A percentile compares a stretch with the other conserved stretches of the same genome.
These are phyloP conservation scores for Nasonia giraulti DNA, from an alignment of 1,140 invertebrate genomes.

Conservation along the genomic window DNA sequence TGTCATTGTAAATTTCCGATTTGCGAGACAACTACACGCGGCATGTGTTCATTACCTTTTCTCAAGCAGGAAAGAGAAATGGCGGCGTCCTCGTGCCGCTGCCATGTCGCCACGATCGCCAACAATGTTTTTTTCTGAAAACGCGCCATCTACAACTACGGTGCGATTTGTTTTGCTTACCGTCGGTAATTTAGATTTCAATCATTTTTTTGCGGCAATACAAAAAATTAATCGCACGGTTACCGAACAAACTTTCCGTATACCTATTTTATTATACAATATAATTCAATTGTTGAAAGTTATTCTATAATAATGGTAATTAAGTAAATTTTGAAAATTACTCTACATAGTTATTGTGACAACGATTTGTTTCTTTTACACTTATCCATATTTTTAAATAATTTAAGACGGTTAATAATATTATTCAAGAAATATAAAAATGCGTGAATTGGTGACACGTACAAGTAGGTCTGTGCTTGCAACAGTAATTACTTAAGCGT, in stretches of 20 bases:
- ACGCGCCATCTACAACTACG: slow-evolving; percentile 22
- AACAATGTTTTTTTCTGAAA: neutral
- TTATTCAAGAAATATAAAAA: too few relatives aligned
- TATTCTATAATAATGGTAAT: too few relatives aligned
- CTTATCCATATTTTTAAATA: too few relatives aligned
- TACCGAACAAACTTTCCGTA: neutral
- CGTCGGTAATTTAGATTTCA: neutral
- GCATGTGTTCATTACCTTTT: slow-evolving; percentile 61
- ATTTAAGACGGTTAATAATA: too few relatives aligned
- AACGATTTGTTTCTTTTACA: too few relatives aligned
- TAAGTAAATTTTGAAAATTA: too few relatives aligned
- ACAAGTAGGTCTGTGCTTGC: too few relatives aligned
- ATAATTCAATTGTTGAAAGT: neutral
- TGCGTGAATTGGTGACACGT: too few relatives aligned
- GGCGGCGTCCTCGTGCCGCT: slow-evolving; percentile 30
- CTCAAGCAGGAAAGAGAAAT: slow-evolving; percentile 59
- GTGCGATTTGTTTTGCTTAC: neutral
- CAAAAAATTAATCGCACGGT: neutral
- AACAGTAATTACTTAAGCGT: too few relatives aligned
- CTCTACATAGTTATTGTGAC: too few relatives aligned
- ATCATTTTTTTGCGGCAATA: neutral
- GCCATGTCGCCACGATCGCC: neutral
- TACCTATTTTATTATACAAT: neutral
- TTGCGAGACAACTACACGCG: slow-evolving; percentile 14
- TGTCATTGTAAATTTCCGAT: slow-evolving; percentile 61